These are phyloP conservation scores for Luperina nickerlii DNA, from an alignment of 2,888 invertebrate genomes.

Conservation along the genomic window DNA sequence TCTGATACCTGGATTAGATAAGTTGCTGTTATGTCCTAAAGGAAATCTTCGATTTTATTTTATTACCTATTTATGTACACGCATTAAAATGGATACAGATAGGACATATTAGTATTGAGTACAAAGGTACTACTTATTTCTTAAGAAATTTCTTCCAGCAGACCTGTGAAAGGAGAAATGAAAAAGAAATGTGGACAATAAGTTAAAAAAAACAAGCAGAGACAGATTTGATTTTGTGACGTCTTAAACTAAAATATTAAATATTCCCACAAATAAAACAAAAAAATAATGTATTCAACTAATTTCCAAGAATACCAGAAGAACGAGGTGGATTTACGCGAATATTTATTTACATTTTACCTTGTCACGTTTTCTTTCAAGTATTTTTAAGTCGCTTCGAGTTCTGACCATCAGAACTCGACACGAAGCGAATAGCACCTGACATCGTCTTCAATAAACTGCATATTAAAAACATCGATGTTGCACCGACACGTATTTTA, in stretches of 20 bases:
- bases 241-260: too few relatives aligned
- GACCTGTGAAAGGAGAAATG: not conserved
- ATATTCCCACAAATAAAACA: too few relatives aligned
- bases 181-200: too few relatives aligned
- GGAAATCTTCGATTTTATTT: not conserved
- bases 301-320: not conserved
- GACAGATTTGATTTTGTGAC: not conserved
- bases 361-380: not conserved
- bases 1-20: constrained; percentile 90
- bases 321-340: not conserved
- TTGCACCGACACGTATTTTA: not conserved
- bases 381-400: not conserved
- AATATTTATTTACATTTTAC: not conserved
- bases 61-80: too few relatives aligned
- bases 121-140: not conserved
- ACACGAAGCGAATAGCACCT: not conserved
- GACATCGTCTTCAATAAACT: not conserved
- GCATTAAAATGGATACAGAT: too few relatives aligned
- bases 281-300: too few relatives aligned
- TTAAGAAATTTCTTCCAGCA: not conserved
- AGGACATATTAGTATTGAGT: not conserved
- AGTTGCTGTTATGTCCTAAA: not conserved
- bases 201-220: not conserved
- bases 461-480: not conserved
- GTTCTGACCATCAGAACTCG: not conserved